Evolutionary conservation across 2,113 vertebrate genomes (phyloP).

Genomic region (Bothrops jararaca): DNA sequence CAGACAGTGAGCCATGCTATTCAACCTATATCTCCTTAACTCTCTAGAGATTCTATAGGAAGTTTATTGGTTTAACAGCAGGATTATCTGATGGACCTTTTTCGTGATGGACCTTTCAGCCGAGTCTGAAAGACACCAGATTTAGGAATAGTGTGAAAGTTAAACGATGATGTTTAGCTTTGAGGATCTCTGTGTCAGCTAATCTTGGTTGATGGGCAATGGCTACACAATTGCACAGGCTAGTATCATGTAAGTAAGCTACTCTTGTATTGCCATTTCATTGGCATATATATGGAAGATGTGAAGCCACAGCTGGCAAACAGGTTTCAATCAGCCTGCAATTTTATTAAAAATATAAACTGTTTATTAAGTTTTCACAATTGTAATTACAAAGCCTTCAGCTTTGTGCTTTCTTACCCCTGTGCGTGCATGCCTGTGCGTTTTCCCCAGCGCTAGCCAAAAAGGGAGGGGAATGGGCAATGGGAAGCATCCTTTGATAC

Average conservation of each 20-base stretch:
- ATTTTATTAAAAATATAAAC: constrained; percentile 31
- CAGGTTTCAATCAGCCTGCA: constrained; percentile 17
- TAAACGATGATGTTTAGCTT: not conserved
- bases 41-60: not conserved
- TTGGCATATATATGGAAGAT: constrained; percentile 17
- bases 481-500: too few relatives aligned
- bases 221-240: not conserved
- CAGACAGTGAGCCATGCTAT: not conserved
- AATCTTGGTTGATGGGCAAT: not conserved
- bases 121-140: not conserved
- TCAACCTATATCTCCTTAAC: not conserved
- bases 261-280: not conserved
- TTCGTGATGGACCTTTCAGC: not conserved
- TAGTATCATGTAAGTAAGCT: not conserved
- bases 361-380: constrained; percentile 32
- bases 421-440: too few relatives aligned
- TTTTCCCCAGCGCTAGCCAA: too few relatives aligned
- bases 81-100: not conserved
- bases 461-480: too few relatives aligned
- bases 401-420: too few relatives aligned
- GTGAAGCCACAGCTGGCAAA: constrained; percentile 22
- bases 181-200: not conserved
- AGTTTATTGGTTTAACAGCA: not conserved
- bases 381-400: constrained; percentile 26
- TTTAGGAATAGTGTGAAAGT: not conserved